These are phyloP conservation scores for Echinometra lucunter DNA, from an alignment of 53 echinoderm and acorn worm species.

Conservation along the genomic window DNA sequence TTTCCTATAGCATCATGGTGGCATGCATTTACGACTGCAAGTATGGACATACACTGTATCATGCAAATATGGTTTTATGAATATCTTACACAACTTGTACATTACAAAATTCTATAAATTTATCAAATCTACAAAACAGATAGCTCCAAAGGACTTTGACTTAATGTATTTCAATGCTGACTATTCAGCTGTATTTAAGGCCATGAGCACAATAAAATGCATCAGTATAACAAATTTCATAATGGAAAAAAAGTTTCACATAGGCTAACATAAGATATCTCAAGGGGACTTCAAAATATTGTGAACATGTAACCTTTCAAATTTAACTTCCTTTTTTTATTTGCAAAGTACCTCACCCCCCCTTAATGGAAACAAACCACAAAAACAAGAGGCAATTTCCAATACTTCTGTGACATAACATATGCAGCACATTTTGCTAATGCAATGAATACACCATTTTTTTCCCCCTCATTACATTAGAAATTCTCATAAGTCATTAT, in stretches of 20 bases:
- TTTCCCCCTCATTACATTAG: not conserved
- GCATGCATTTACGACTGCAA: slow-evolving; percentile 9
- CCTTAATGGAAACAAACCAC: not conserved
- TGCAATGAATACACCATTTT: not conserved
- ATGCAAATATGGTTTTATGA: not conserved
- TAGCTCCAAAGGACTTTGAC: not conserved
- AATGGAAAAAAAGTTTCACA: not conserved
- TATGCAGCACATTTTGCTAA: not conserved
- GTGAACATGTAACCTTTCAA: not conserved
- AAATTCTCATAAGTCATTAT: not conserved
- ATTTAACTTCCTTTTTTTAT: not conserved
- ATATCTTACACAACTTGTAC: slow-evolving; percentile 21
- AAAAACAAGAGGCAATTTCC: not conserved
- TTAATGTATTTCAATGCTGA: slow-evolving; percentile 5
- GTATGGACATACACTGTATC: too few species aligned
- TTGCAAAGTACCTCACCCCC: not conserved
- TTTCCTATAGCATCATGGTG: not conserved
- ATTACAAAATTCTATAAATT: not conserved
- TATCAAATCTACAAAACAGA: slow-evolving; percentile 33
- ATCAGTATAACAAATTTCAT: not conserved
- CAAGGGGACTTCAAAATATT: not conserved
- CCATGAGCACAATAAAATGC: not conserved
- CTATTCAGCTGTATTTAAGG: not conserved
- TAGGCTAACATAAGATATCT: not conserved
- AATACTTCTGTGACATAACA: not conserved